Conservation (phyloP, 1,140 invertebrate species). For the Bicyclus anynana region DNA sequence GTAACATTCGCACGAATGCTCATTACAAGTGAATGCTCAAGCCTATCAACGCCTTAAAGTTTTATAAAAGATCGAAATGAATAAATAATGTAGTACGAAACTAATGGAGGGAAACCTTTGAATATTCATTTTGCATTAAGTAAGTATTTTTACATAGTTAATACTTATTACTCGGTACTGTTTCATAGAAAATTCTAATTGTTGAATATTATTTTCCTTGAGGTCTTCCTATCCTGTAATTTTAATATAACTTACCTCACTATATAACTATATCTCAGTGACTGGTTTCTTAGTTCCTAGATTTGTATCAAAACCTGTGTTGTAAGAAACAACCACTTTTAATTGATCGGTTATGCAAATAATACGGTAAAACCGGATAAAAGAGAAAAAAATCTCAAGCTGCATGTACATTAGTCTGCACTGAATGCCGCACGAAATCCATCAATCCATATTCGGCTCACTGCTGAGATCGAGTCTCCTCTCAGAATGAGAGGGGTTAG, state of each 20-base stretch:
- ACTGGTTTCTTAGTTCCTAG: background rate
- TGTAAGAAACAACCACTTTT: background rate
- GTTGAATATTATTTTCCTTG: constrained; percentile 6
- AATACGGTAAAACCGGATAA: background rate
- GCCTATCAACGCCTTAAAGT: too few species aligned
- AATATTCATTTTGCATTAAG: background rate
- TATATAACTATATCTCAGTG: background rate
- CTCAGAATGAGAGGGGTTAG: too few species aligned
- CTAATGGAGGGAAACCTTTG: background rate
- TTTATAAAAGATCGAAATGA: too few species aligned
- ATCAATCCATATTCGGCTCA: too few species aligned
- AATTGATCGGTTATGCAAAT: constrained; percentile 5
- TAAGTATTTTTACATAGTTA: background rate
- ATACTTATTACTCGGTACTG: background rate
- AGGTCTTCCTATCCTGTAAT: background rate
- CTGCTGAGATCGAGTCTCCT: too few species aligned
- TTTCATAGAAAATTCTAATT: constrained; percentile 7
- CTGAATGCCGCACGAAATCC: background rate
- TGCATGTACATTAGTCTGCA: background rate
- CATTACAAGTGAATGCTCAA: too few species aligned
- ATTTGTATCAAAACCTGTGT: constrained; percentile 1
- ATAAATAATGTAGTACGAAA: too few species aligned
- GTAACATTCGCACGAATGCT: too few species aligned
- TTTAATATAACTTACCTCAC: too few species aligned
- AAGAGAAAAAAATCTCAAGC: background rate